Evolutionary conservation across 2,797 vertebrate species (phyloP), one percentile per base, ranked within the genome.

Genomic region (Chanos chanos): DNA sequence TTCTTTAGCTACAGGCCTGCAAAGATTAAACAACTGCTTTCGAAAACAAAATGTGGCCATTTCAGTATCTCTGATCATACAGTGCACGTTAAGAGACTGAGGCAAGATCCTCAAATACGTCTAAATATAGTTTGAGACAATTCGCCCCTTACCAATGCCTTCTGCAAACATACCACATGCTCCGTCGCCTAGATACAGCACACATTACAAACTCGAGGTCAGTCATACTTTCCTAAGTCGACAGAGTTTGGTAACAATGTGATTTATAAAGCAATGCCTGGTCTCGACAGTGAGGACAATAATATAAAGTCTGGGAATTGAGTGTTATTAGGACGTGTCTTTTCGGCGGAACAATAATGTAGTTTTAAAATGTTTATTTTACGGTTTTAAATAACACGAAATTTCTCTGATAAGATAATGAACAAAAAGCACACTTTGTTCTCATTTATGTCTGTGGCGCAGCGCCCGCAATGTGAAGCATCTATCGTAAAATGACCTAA

Each of bases 391-490:
- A 43, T 18, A n/a, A 9, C 58, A 60, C 30, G 22, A 13, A 16
- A 4, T 24, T n/a, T 24, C 27, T 45, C 22, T 37, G 33, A 30
- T 28, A 36, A 6, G 16, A 61, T 49, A 39, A 47, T 22, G 18
- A 40, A 49, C 53, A 43, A 59, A n/a, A 36, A 45, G 45, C 68
- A 66, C 62, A 48, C 37, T 61, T 70, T 34, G 62, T 55, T 61
- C 62, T 34, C 30, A 13, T 66, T 45, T 56, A 62, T 62, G 62
- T 51, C 52, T 66, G 63, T 68, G 39, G 57, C 63, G 66, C 34
- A 52, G 56, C 50, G 45, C 33, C 40, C 57, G 63, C 63, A 27
- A 45, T 40, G 21, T 54, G 30, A 21, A 49, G 55, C 50, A 70
- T 65, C 57, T 28, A 66, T 71, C 25, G 50, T 61, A 40, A 66